Evolutionary conservation across 1,140 invertebrate genomes (phyloP).

Genomic region (Brachionus sp.): DNA sequence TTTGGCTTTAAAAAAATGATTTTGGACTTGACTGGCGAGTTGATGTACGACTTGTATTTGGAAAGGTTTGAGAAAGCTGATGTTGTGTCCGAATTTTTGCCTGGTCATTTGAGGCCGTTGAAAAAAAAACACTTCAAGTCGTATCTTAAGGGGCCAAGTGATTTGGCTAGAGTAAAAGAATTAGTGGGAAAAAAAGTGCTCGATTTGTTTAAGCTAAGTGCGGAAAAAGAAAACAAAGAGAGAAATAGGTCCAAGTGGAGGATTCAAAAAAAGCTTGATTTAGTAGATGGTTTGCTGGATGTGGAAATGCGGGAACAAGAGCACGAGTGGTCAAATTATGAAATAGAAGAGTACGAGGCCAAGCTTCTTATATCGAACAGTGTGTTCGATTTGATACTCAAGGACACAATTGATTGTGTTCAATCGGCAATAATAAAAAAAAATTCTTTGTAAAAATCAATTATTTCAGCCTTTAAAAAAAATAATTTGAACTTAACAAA

Average conservation of each 20-base stretch:
- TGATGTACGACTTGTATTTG: constrained; percentile 61
- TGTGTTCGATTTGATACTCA: constrained; percentile 66
- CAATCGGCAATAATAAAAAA: constrained; percentile 12
- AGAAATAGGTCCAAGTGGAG: constrained; percentile 67
- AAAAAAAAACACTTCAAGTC: constrained; percentile 48
- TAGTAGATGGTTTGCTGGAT: constrained; percentile 70
- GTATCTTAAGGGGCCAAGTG: constrained; percentile 47
- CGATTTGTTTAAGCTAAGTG: constrained; percentile 60
- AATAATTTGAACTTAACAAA: background rate
- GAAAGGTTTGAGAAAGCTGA: constrained; percentile 49
- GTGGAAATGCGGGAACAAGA: constrained; percentile 70
- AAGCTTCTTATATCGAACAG: constrained; percentile 68
- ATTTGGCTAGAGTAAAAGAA: constrained; percentile 51
- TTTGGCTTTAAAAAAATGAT: constrained; percentile 60
- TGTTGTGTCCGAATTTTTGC: constrained; percentile 51
- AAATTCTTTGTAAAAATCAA: constrained; percentile 17
- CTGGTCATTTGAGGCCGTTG: constrained; percentile 63
- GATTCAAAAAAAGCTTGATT: constrained; percentile 69
- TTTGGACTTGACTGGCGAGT: constrained; percentile 68
- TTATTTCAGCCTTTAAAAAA: background rate
- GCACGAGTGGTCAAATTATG: constrained; percentile 69
- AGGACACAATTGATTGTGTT: constrained; percentile 61
- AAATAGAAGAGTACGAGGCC: constrained; percentile 68
- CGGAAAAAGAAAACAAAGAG: constrained; percentile 61
- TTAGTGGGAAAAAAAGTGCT: constrained; percentile 54